Base-by-base conservation (phyloP, 1,140 invertebrate genomes). In the Diabrotica virgifera region DNA sequence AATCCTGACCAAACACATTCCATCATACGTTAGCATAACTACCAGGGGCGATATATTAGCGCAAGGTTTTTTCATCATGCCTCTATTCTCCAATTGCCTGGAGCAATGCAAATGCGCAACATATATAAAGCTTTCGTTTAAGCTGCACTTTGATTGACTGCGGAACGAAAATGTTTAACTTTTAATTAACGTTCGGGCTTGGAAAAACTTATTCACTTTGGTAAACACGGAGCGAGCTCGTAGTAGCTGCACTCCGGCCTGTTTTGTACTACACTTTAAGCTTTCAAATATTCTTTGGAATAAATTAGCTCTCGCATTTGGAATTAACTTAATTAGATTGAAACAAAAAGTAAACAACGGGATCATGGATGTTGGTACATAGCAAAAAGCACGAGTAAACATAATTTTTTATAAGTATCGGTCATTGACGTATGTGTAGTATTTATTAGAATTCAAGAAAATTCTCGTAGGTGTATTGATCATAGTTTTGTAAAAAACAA, bases 201-300 rank as follows among this genome's bases (percentile, higher is more conserved):
- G 40, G n/a, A 24, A 46, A 46, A 46, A 46, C 8, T 46, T 46
- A 10, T 46, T 46, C 40, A 10, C 40, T 46, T 46, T 46, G 40
- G 40, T 46, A 46, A 46, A 46, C 40, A 46, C n/a, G n/a, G 40
- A 46, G 40, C 8, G n/a, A 8, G n/a, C 6, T 46, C 8, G 40
- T 46, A 46, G 24, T 24, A 24, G 24, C 24, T 24, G 24, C 24
- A 24, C 24, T 24, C 24, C 24, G 24, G 24, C 24, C n/a, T 46
- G 40, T n/a, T 8, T n/a, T 46, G 40, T 46, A 46, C 8, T 46
- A 46, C n/a, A 46, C 40, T 46, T 46, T 46, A 46, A 46, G 40
- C 40, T 46, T 46, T n/a, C 40, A n/a, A 46, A 46, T 46, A 46
- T 46, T 46, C 40, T 46, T 46, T 46, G 40, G n/a, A n/a, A 46